Percentiles rank a stretch among this genome's conserved stretches.
phyloP scores from a whole-genome alignment of 2,888 invertebrate genomes.

The Catocala sponsa region DNA sequence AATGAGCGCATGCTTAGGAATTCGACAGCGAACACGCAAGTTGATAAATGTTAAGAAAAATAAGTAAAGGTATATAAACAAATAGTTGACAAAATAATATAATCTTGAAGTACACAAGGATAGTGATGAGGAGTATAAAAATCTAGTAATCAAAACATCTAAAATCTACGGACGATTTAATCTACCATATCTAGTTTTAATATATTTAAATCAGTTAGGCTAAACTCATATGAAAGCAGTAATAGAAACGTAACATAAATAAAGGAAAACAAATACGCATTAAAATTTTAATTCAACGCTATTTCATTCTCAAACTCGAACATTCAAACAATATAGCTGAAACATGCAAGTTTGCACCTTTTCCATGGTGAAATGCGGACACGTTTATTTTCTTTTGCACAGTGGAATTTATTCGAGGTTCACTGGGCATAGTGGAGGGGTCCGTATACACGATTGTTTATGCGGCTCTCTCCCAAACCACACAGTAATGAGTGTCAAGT shows the following conservation, averaged over 20 bases:
- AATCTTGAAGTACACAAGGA: too few species aligned
- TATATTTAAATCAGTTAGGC: background rate
- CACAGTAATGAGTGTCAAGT: conserved; percentile 58
- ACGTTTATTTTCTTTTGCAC: conserved; percentile 36
- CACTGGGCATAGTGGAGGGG: conserved; percentile 24
- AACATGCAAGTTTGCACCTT: conserved; percentile 33
- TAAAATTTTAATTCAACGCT: conserved; percentile 11
- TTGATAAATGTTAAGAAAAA: too few species aligned
- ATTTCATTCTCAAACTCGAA: conserved; percentile 16
- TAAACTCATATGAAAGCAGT: background rate
- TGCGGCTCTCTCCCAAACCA: conserved; percentile 47
- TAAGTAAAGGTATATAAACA: too few species aligned
- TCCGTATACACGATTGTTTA: conserved; percentile 47
- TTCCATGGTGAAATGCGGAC: conserved; percentile 21
- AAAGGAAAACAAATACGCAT: conserved; percentile 4
- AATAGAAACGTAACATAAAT: background rate
- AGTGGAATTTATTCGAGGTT: conserved; percentile 39
- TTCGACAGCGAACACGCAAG: too few species aligned
- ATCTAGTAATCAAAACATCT: too few species aligned
- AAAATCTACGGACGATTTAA: too few species aligned
- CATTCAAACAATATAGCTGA: conserved; percentile 30
- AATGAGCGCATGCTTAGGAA: too few species aligned
- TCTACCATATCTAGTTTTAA: too few species aligned
- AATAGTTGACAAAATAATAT: too few species aligned
- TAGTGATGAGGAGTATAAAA: too few species aligned